phyloP scores from a whole-genome alignment of 2,888 invertebrate species.

The Amphipoea oculea region DNA sequence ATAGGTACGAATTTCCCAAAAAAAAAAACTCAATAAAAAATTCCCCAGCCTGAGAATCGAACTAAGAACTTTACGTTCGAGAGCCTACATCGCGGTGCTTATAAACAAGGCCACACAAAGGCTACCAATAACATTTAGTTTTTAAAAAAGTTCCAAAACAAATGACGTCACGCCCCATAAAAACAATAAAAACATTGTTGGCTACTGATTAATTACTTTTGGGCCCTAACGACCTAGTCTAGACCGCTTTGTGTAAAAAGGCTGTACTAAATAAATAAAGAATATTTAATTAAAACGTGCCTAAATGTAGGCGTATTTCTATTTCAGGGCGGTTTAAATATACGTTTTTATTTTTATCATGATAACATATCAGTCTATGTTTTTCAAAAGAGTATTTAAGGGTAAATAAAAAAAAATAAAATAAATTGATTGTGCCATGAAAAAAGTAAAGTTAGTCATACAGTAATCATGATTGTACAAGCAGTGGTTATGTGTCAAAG shows the following conservation, averaged over 20 bases:
- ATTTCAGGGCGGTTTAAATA: conserved; percentile 16
- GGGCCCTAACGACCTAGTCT: conserved; percentile 33
- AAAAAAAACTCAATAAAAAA: background rate
- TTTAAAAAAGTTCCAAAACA: background rate
- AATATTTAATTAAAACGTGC: conserved; percentile 27
- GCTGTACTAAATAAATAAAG: conserved; percentile 10
- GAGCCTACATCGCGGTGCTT: background rate
- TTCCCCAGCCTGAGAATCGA: background rate
- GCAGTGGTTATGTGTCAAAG: too few relatives aligned
- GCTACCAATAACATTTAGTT: background rate
- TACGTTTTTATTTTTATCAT: conserved; percentile 6
- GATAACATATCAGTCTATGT: background rate
- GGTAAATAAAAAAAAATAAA: too few relatives aligned
- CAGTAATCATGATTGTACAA: too few relatives aligned
- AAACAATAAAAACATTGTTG: conserved; percentile 28
- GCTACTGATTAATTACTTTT: conserved; percentile 44
- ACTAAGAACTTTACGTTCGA: background rate
- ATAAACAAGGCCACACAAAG: background rate
- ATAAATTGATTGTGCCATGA: too few relatives aligned
- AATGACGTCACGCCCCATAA: conserved; percentile 25
- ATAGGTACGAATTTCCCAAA: background rate
- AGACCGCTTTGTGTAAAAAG: conserved; percentile 26
- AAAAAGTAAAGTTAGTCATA: too few relatives aligned
- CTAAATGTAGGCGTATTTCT: background rate
- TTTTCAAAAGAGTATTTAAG: background rate